These are phyloP conservation scores for Bryconaethiops microstoma DNA, from an alignment of 2,797 vertebrate genomes.

Conservation along the genomic window DNA sequence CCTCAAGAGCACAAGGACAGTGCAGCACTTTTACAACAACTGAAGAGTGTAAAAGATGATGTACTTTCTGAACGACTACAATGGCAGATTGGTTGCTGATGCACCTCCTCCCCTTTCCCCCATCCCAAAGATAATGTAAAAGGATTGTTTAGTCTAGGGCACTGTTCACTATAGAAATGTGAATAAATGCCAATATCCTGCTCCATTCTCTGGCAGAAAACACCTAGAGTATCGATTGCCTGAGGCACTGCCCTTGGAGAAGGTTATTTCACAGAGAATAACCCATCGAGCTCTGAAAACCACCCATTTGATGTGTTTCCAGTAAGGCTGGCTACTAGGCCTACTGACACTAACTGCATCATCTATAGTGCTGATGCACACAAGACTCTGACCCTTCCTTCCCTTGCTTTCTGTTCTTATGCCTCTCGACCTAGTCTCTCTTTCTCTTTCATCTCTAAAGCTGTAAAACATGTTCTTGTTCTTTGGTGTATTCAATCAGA, in stretches of 20 bases:
- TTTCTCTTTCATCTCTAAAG: constrained; percentile 16
- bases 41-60: constrained; percentile 20
- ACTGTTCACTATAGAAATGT: constrained; percentile 28
- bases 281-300: constrained; percentile 49
- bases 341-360: constrained; percentile 49
- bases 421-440: constrained; percentile 10
- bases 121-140: constrained; percentile 56
- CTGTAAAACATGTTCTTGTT: constrained; percentile 5
- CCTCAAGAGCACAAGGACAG: constrained; percentile 70
- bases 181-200: constrained; percentile 49
- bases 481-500: constrained; percentile 1
- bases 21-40: constrained; percentile 65
- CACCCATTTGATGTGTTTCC: constrained; percentile 59
- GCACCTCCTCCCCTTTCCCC: not conserved
- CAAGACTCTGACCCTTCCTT: constrained; percentile 28
- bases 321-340: constrained; percentile 36
- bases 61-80: constrained; percentile 5
- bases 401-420: constrained; percentile 22
- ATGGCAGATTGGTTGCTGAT: constrained; percentile 38
- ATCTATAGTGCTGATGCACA: constrained; percentile 26
- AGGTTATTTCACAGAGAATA: constrained; percentile 76
- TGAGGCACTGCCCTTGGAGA: constrained; percentile 73
- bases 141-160: constrained; percentile 34
- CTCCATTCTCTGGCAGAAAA: constrained; percentile 66
- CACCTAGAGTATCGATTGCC: constrained; percentile 74